Evolutionary conservation across 2,113 vertebrate species (phyloP).

Genomic region (Micronycteris hirsuta): DNA sequence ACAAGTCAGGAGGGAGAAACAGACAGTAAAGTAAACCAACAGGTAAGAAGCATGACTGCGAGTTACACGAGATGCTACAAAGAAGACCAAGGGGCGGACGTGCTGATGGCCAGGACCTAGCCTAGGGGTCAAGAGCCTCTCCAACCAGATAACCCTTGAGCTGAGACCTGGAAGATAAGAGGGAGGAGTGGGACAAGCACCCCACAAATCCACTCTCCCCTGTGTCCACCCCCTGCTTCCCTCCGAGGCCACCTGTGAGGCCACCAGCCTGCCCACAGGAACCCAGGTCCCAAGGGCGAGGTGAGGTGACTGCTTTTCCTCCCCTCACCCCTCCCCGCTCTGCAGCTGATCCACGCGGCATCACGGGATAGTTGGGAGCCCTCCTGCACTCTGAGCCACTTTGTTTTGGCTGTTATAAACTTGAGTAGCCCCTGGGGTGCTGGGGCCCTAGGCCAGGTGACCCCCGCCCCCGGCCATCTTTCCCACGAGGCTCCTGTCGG

Average conservation of each 20-base stretch:
- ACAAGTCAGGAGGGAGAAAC: neutral
- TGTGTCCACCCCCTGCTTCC: neutral
- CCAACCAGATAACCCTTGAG: neutral
- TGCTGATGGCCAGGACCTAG: neutral
- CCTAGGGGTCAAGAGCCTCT: neutral
- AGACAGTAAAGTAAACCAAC: neutral
- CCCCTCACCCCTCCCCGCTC: fast-evolving
- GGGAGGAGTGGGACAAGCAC: neutral
- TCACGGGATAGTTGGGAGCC: neutral
- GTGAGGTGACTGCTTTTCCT: too few relatives aligned
- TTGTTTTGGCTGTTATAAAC: neutral
- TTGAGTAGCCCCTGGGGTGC: too few relatives aligned
- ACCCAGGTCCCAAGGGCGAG: neutral
- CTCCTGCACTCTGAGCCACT: neutral
- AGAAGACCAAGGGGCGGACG: neutral
- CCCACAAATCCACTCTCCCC: neutral
- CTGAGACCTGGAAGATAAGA: neutral
- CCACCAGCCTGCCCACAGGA: neutral
- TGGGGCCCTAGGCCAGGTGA: neutral
- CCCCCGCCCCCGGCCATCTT: neutral
- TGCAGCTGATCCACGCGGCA: neutral
- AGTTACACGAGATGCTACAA: neutral
- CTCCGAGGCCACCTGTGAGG: neutral
- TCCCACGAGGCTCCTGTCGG: neutral
- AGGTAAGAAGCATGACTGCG: too few relatives aligned